phyloP scores from a whole-genome alignment of 1,140 invertebrate genomes.

The Microplitis demolitor region DNA sequence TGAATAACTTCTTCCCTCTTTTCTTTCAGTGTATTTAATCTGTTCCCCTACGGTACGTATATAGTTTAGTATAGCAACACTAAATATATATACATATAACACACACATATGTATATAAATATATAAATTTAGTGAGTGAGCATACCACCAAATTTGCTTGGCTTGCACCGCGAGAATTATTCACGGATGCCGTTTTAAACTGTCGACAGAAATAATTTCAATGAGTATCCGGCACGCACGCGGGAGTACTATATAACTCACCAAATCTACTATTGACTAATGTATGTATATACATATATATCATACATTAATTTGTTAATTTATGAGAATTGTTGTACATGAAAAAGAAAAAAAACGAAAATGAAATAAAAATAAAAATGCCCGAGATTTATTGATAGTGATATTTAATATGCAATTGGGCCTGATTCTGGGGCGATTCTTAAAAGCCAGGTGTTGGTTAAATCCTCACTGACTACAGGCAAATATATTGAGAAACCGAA shows the following conservation, averaged over 20 bases:
- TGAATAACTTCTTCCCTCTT: slow-evolving; percentile 19
- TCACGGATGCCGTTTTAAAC: background rate
- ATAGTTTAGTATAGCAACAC: too few species aligned
- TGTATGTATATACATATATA: background rate
- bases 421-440: background rate
- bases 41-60: background rate
- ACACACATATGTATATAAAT: background rate
- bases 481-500: slow-evolving; percentile 55
- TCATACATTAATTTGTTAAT: background rate
- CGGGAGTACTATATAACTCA: background rate
- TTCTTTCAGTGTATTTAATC: background rate
- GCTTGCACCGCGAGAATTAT: slow-evolving; percentile 3
- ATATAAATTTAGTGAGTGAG: background rate
- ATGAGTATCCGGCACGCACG: background rate
- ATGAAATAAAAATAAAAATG: background rate
- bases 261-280: background rate
- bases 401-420: too few species aligned
- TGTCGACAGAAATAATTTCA: background rate
- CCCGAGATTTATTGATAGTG: background rate
- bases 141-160: slow-evolving; percentile 21
- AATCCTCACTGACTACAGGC: background rate
- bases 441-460: background rate
- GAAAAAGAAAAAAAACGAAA: too few species aligned
- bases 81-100: background rate
- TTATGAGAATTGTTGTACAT: too few species aligned